Base-by-base conservation (phyloP, 2,113 vertebrate species). In the Capra hircus region DNA sequence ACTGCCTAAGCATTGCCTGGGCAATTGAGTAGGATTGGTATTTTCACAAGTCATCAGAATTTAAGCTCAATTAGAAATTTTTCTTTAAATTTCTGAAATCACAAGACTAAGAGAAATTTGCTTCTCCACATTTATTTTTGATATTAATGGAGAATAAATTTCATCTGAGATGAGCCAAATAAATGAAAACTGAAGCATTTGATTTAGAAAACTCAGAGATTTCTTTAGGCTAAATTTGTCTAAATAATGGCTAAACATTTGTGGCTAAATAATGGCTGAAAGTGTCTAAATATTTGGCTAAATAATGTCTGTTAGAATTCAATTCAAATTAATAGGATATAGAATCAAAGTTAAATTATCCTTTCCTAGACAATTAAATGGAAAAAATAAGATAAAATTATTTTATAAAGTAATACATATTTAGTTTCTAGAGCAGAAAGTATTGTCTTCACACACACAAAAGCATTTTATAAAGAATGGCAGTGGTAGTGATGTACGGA, bases 301-400 rank as follows among this genome's bases (percentile, higher is more conserved):
- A 88, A 94, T 96, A 93, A 95, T 11, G 78, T 85, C 88, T 97
- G 92, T 97, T 97, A 96, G 36, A 95, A 95, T 95, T 95, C 60
- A 82, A 60, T 92, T 96, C 27, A 92, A 96, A 95, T 91, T 90
- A 97, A 91, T 91, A 96, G 21, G 40, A 52, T 97, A 71, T 6
- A 13, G 21, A 97, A 64, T 94, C 78, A 95, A 97, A 97, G 59
- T 96, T 85, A 97, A 96, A 60, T 97, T 85, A 91, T 91, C 8
- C 14, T 92, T 95, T 95, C 92, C 12, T 90, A 74, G 62, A 53
- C 33, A 94, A 86, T 95, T 96, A 88, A 95, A 64, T 92, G 23
- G 86, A 95, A 92, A 94, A 36, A 71, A 64, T 16, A 81, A 28
- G 40, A 90, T 28, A 85, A 85, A 92, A 71, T 91, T 84, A 74